A percentile compares a stretch with the other conserved stretches of the same genome.
phyloP scores from a whole-genome alignment of 2,113 vertebrate genomes.

The Tylochromis polylepis region DNA sequence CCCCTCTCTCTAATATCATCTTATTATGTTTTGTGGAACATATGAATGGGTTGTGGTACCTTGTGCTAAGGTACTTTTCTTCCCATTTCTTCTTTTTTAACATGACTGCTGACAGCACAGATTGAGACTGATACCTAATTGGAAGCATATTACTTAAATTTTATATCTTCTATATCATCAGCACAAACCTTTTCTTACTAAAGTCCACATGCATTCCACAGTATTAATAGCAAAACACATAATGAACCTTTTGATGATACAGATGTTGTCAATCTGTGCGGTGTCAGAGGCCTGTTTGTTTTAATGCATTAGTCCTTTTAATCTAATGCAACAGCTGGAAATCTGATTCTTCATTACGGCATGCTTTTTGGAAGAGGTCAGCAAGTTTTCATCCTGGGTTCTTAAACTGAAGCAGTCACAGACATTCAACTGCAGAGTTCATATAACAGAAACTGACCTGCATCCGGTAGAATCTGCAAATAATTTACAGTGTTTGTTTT shows the following conservation, averaged over 20 bases:
- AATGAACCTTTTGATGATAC: not conserved
- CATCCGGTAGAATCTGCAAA: conserved; percentile 10
- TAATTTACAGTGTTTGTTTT: not conserved
- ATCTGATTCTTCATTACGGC: not conserved
- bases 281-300: not conserved
- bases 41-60: not conserved
- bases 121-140: not conserved
- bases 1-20: not conserved
- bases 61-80: not conserved
- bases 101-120: not conserved
- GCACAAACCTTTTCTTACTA: not conserved
- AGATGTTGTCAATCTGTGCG: conserved; percentile 1
- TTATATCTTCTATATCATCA: not conserved
- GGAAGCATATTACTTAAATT: not conserved
- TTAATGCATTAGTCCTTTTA: not conserved
- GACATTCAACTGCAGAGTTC: not conserved
- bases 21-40: not conserved
- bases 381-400: not conserved
- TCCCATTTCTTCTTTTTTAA: not conserved
- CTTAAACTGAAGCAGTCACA: not conserved
- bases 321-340: not conserved
- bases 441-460: not conserved
- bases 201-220: not conserved
- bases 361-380: conserved; percentile 6
- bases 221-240: not conserved